Evolutionary conservation across 2,888 invertebrate genomes (phyloP).

Genomic region (Drosophila maculinotata): DNA sequence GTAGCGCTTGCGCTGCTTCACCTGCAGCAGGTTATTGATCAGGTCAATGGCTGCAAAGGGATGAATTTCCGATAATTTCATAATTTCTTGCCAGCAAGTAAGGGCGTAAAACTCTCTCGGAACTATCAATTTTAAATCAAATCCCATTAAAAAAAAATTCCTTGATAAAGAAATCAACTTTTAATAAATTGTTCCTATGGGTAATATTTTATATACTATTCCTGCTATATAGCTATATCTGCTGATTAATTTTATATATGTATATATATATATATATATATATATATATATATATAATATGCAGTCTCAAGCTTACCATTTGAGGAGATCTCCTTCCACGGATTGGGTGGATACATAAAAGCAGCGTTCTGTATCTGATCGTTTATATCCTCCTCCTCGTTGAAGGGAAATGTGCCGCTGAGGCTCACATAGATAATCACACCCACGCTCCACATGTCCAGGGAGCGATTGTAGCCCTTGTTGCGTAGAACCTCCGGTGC

Average conservation of each 20-base stretch:
- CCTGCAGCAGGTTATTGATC: constrained; percentile 98
- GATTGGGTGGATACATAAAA: constrained; percentile 99
- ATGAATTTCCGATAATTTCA: no score
- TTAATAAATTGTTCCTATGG: no score
- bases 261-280: no score
- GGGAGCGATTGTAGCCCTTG: constrained; percentile 98
- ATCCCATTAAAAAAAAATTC: no score
- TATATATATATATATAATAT: not conserved
- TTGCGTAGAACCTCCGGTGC: constrained; percentile 99
- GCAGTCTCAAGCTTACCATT: constrained; percentile 87
- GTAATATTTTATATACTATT: no score
- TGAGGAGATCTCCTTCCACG: constrained; percentile 98
- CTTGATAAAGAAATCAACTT: no score
- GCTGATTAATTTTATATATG: no score
- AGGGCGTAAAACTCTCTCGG: no score
- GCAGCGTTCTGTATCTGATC: constrained; percentile 99
- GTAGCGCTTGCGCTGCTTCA: constrained; percentile 96
- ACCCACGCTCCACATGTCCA: constrained; percentile 99
- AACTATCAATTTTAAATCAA: no score
- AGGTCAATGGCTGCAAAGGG: constrained; percentile 93
- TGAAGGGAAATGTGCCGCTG: constrained; percentile 99
- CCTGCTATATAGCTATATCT: no score
- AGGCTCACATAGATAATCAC: constrained; percentile 99
- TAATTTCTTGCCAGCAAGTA: no score
- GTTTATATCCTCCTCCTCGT: constrained; percentile 99